phyloP scores from a whole-genome alignment of 2,888 invertebrate species.

The Acanthosoma haemorrhoidale region DNA sequence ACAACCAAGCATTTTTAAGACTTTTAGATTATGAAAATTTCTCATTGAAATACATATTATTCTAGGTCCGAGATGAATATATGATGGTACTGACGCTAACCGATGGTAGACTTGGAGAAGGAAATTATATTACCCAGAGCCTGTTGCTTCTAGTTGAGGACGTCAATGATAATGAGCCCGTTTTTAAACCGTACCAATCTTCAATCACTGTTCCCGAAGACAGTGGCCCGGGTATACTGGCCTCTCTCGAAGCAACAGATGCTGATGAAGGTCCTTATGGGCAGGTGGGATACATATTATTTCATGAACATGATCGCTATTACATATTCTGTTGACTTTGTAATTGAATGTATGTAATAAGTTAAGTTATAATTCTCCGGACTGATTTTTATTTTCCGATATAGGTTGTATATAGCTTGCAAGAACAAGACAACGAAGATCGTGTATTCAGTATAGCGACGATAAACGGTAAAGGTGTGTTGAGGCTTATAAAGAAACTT shows the following conservation, averaged over 20 bases:
- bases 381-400: background rate
- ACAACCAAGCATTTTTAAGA: too few relatives aligned
- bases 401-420: slow-evolving; percentile 74
- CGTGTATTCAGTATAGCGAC: slow-evolving; percentile 75
- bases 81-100: slow-evolving; percentile 81
- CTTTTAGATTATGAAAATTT: too few relatives aligned
- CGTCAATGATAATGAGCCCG: slow-evolving; percentile 84
- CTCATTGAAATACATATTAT: too few relatives aligned
- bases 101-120: slow-evolving; percentile 79
- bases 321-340: background rate
- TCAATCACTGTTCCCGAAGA: slow-evolving; percentile 76
- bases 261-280: slow-evolving; percentile 88
- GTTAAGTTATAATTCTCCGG: too few relatives aligned
- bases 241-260: slow-evolving; percentile 80
- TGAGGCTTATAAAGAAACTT: slow-evolving; percentile 66
- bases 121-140: slow-evolving; percentile 84
- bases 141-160: slow-evolving; percentile 83
- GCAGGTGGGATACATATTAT: slow-evolving; percentile 56
- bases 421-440: slow-evolving; percentile 70
- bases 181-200: slow-evolving; percentile 78
- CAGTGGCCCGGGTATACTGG: slow-evolving; percentile 65
- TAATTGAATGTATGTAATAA: too few relatives aligned
- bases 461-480: slow-evolving; percentile 75
- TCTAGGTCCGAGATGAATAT: slow-evolving; percentile 78
- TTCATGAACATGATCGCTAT: too few relatives aligned